Conservation (phyloP, 2,113 vertebrate species). For the Scomber japonicus region DNA sequence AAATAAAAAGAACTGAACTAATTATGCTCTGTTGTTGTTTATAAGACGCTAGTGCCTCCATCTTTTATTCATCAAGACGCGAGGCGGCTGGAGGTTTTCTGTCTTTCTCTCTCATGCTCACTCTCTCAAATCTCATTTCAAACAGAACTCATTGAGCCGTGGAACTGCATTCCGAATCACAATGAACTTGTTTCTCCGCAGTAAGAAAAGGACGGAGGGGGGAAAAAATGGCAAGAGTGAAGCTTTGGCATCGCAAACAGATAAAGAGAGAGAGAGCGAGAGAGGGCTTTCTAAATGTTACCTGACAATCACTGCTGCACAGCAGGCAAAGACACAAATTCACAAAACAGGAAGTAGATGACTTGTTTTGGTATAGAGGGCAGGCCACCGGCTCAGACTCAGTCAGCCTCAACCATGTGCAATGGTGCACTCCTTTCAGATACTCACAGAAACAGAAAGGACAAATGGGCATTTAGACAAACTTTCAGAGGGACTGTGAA, state of each 20-base stretch:
- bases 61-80: slow-evolving; percentile 84
- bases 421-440: slow-evolving; percentile 43
- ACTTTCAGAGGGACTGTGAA: slow-evolving; percentile 25
- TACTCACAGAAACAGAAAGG: slow-evolving; percentile 1
- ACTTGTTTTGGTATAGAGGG: slow-evolving; percentile 58
- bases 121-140: slow-evolving; percentile 82
- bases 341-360: slow-evolving; percentile 61
- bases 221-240: slow-evolving; percentile 19
- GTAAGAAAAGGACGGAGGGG: slow-evolving; percentile 35
- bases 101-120: slow-evolving; percentile 69
- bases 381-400: slow-evolving; percentile 23
- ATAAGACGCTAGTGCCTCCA: slow-evolving; percentile 67
- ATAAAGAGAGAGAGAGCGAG: slow-evolving; percentile 1
- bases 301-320: slow-evolving; percentile 70
- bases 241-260: slow-evolving; percentile 61
- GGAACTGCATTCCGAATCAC: slow-evolving; percentile 75
- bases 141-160: slow-evolving; percentile 78
- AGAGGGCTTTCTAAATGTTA: slow-evolving; percentile 75
- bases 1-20: slow-evolving; percentile 80
- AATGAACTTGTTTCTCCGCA: slow-evolving; percentile 79
- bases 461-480: slow-evolving; percentile 41
- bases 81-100: slow-evolving; percentile 68
- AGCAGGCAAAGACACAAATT: background rate
- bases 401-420: slow-evolving; percentile 32
- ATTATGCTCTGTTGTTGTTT: slow-evolving; percentile 82